phyloP scores from a whole-genome alignment of 2,113 vertebrate genomes.

The pig (Sus scrofa) region T2T-Sscrofa CM000821.6:1478501-1479000 shows the following conservation, averaged over 20 bases:
- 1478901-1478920: not conserved
- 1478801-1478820: not conserved
- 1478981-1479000: not conserved
- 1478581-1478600: no score
- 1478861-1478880: not conserved
- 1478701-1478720: not conserved
- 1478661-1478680: not conserved
- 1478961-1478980: not conserved
- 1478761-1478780: not conserved
- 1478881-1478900: not conserved
- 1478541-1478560: not conserved
- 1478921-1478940: not conserved
- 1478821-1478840: not conserved
- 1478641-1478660: not conserved
- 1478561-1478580: not conserved
- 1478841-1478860: not conserved
- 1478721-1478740: not conserved
- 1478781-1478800: not conserved
- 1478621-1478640: not conserved
- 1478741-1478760: not conserved
- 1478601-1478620: no score
- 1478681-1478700: not conserved
- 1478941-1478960: not conserved
- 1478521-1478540: not conserved
- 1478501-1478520: not conserved